A percentile compares a stretch with the other conserved stretches of the same genome.
These are phyloP conservation scores for Drosophila nr. fundita DNA, from an alignment of 2,888 invertebrate species.

Conservation along the genomic window DNA sequence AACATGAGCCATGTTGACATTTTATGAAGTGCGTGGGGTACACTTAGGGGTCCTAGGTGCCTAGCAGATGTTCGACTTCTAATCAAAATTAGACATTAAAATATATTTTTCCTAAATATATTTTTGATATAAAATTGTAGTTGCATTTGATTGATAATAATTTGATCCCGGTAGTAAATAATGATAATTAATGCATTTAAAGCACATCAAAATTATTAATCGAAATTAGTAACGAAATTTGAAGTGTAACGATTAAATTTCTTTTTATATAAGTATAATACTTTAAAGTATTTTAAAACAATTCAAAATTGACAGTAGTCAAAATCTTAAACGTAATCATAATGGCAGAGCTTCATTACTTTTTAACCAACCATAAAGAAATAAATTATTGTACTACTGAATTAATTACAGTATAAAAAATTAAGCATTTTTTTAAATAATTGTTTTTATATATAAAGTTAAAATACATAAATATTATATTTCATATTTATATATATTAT, in stretches of 20 bases:
- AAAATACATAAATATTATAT: neutral
- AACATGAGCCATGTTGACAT: conserved; percentile 52
- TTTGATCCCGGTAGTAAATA: neutral
- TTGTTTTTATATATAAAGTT: too few relatives aligned
- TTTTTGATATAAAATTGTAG: neutral
- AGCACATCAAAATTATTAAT: neutral
- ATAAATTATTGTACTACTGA: neutral
- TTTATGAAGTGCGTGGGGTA: conserved; percentile 33
- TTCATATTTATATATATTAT: too few relatives aligned
- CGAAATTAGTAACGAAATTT: neutral
- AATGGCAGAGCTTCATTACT: too few relatives aligned
- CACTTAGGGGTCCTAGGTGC: conserved; percentile 1
- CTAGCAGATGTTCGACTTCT: conserved; percentile 22
- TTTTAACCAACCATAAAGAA: neutral
- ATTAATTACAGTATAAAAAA: neutral
- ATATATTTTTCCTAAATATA: neutral
- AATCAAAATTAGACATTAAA: too few relatives aligned
- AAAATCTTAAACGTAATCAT: neutral
- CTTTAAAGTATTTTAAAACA: neutral
- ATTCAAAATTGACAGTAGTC: neutral
- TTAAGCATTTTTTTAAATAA: too few relatives aligned
- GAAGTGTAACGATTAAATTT: neutral
- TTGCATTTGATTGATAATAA: neutral
- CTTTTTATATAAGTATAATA: too few relatives aligned
- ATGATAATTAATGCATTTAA: neutral